Evolutionary conservation across 2,888 invertebrate species (phyloP), one percentile per base, ranked within the genome.

Genomic region (Plutella xylostella): DNA sequence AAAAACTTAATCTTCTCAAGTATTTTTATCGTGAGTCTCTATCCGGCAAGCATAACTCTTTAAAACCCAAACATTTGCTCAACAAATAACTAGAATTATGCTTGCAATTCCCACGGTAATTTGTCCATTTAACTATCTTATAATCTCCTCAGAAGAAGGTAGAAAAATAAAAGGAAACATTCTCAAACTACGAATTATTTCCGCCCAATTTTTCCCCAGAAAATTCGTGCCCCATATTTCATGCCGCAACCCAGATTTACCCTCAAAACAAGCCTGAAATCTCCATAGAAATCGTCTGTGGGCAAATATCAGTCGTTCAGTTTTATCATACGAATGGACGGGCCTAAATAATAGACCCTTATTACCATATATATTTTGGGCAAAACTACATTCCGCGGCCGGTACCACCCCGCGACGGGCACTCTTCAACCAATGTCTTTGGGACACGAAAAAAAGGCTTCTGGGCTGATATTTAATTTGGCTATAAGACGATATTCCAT

Each of bases 261-360:
- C 71, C 65, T 59, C 72, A 65, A 74, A 79, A 77, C 78, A 79
- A 74, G 75, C 70, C 61, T 71, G 65, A 68, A 79, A 83, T 82
- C 79, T 78, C 76, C 82, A 83, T 83, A 78, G 78, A 68, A 83
- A 83, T 83, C 59, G 82, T 73, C 65, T 67, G 70, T 71, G 67
- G 69, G 69, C 74, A 75, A 76, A 80, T 80, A 78, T 74, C 72
- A 70, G 57, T 68, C 71, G 68, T 71, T 68, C 72, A 65, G 67
- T 75, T 79, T 83, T 83, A 82, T 67, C 82, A 80, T 80, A 78
- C 72, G 72, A 82, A 83, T 78, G 65, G 77, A 71, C 61, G 75
- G 72, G 71, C 75, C 71, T 74, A 79, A 82, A 80, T 80, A 76
- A 79, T 72, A 68, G 57, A 50, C 59, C 67, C 73, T 67, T 71